Evolutionary conservation across 2,888 invertebrate genomes (phyloP).

Genomic region (Malthinus seriepunctatus): DNA sequence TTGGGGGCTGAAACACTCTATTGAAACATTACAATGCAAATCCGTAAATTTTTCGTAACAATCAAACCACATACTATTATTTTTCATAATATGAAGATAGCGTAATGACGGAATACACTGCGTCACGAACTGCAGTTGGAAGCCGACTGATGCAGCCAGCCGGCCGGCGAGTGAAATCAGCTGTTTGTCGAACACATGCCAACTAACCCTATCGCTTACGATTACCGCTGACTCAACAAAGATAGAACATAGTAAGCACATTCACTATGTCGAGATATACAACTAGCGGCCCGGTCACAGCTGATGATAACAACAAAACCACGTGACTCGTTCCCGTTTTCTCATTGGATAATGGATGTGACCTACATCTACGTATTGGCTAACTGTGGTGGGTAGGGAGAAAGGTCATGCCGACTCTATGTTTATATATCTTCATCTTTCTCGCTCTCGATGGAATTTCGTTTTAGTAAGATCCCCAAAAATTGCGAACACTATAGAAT

Average conservation of each 20-base stretch:
- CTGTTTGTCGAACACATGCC: slow-evolving; percentile 44
- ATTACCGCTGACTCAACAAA: slow-evolving; percentile 8
- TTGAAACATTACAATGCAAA: slow-evolving; percentile 43
- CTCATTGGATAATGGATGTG: slow-evolving; percentile 56
- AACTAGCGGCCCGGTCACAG: slow-evolving; percentile 57
- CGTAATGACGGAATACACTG: slow-evolving; percentile 38
- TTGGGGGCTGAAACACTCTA: slow-evolving; percentile 46
- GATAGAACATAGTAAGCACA: slow-evolving; percentile 36
- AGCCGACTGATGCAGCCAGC: slow-evolving; percentile 45
- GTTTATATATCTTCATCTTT: slow-evolving; percentile 8
- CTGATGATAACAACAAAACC: slow-evolving; percentile 73
- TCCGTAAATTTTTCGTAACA: slow-evolving; percentile 44
- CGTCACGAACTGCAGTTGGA: slow-evolving; percentile 46
- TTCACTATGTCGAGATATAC: slow-evolving; percentile 33
- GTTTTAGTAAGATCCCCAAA: not conserved
- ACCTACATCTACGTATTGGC: slow-evolving; percentile 63
- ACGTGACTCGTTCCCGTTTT: slow-evolving; percentile 58
- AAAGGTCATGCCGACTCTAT: slow-evolving; percentile 45
- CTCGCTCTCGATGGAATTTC: slow-evolving; percentile 26
- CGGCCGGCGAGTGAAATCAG: slow-evolving; percentile 52
- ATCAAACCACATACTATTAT: slow-evolving; percentile 52
- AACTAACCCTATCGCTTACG: slow-evolving; percentile 36
- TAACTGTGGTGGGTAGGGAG: slow-evolving; percentile 43
- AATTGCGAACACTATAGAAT: not conserved
- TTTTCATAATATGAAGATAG: slow-evolving; percentile 35